A percentile compares a stretch with the other conserved stretches of the same genome.
Evolutionary conservation across 2,113 vertebrate genomes (phyloP).

Genomic region (Ellobius talpinus): DNA sequence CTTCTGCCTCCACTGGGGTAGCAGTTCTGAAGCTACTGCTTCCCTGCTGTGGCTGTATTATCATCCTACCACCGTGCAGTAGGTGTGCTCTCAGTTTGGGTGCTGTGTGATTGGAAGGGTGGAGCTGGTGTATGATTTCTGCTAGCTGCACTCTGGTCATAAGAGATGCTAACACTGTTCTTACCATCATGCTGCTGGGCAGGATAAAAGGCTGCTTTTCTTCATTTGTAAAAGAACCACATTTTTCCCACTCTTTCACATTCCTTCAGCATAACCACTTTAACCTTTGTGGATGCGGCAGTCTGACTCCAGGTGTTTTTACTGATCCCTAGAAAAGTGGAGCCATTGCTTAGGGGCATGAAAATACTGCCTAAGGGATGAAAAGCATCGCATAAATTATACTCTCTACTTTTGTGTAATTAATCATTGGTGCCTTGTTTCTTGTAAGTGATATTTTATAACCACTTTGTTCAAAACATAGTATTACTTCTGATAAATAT

Average conservation of each 20-base stretch:
- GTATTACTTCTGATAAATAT: slow-evolving; percentile 48
- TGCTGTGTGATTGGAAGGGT: slow-evolving; percentile 64
- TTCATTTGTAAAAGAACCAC: slow-evolving; percentile 49
- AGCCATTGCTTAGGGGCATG: not conserved
- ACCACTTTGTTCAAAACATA: slow-evolving; percentile 17
- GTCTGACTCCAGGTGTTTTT: slow-evolving; percentile 49
- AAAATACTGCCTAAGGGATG: slow-evolving; percentile 11
- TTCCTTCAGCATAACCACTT: slow-evolving; percentile 1
- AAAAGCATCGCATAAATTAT: slow-evolving; percentile 2
- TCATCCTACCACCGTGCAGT: not conserved
- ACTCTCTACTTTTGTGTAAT: slow-evolving; percentile 45
- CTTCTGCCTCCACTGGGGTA: slow-evolving; percentile 43
- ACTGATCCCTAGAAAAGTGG: slow-evolving; percentile 21
- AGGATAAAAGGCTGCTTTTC: not conserved
- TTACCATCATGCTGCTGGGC: not conserved
- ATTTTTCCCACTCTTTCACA: not conserved
- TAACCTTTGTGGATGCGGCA: slow-evolving; percentile 37
- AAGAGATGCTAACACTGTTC: slow-evolving; percentile 44
- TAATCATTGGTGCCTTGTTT: slow-evolving; percentile 9
- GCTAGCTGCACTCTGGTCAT: not conserved
- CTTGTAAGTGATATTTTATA: slow-evolving; percentile 59
- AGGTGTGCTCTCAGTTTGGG: not conserved
- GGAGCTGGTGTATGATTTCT: slow-evolving; percentile 31
- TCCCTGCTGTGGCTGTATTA: not conserved
- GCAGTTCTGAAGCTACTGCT: slow-evolving; percentile 47